phyloP scores from a whole-genome alignment of 2,888 invertebrate species.

The Drosophila merina region DNA sequence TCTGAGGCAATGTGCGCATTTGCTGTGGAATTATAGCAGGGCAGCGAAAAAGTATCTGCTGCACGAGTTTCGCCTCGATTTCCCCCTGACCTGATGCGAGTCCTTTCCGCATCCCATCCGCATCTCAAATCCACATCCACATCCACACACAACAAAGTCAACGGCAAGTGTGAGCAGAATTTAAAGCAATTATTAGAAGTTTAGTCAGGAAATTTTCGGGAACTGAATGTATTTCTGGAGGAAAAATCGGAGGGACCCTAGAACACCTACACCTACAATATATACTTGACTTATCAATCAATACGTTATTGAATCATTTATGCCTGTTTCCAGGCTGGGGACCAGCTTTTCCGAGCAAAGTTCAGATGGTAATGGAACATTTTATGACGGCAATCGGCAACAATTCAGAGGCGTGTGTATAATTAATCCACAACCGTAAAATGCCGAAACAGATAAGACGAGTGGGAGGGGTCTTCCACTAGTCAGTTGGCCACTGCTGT shows the following conservation, averaged over 20 bases:
- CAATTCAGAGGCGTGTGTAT: slow-evolving; percentile 57
- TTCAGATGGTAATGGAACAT: slow-evolving; percentile 25
- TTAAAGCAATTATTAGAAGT: slow-evolving; percentile 48
- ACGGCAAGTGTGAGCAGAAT: slow-evolving; percentile 39
- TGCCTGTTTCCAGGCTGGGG: slow-evolving; percentile 3
- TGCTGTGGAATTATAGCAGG: slow-evolving; percentile 48
- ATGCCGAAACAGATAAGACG: slow-evolving; percentile 11
- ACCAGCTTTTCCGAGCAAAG: slow-evolving; percentile 21
- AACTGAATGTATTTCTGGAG: background rate
- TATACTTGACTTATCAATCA: background rate
- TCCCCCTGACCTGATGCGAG: slow-evolving; percentile 5
- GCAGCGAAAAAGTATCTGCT: slow-evolving; percentile 44
- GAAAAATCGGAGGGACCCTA: background rate
- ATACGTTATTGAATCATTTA: background rate
- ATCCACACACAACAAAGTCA: slow-evolving; percentile 20
- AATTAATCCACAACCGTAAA: slow-evolving; percentile 42
- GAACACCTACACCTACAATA: background rate
- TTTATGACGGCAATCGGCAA: slow-evolving; percentile 56
- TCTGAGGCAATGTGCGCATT: slow-evolving; percentile 31
- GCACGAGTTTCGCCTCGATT: slow-evolving; percentile 27
- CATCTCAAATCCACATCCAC: background rate
- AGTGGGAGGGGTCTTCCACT: slow-evolving; percentile 13
- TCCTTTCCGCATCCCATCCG: slow-evolving; percentile 13
- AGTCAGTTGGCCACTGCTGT: slow-evolving; percentile 36
- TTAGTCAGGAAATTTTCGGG: slow-evolving; percentile 10